phyloP scores from a whole-genome alignment of 2,113 vertebrate genomes.

The Naja naja region DNA sequence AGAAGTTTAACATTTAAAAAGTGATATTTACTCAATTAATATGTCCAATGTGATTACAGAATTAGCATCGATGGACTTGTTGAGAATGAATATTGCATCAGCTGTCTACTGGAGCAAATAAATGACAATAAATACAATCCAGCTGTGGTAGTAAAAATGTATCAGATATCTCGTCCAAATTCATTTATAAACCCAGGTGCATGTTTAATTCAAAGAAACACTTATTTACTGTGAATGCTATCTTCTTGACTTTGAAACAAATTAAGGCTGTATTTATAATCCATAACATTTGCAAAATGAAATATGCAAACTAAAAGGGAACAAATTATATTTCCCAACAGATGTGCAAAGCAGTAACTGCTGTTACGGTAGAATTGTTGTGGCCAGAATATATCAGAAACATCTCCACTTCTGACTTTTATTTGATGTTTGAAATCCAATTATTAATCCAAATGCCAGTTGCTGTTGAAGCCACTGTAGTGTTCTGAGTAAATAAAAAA shows the following conservation, averaged over 20 bases:
- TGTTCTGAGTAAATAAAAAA: not conserved
- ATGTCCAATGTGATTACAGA: not conserved
- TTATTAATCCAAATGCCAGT: constrained; percentile 7
- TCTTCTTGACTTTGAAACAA: constrained; percentile 28
- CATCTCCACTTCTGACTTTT: constrained; percentile 23
- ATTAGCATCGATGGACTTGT: not conserved
- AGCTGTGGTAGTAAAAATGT: not conserved
- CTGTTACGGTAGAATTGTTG: constrained; percentile 15
- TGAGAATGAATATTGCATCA: not conserved
- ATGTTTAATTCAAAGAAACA: constrained; percentile 30
- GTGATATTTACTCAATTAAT: not conserved
- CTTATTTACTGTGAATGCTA: constrained; percentile 32
- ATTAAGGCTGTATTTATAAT: constrained; percentile 35
- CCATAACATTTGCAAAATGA: constrained; percentile 23
- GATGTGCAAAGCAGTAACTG: not conserved
- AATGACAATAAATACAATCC: not conserved
- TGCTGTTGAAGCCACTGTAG: not conserved
- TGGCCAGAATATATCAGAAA: constrained; percentile 30
- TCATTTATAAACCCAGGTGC: constrained; percentile 31
- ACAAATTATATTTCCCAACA: constrained; percentile 4
- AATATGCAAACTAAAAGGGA: not conserved
- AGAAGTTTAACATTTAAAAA: not conserved
- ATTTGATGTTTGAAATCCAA: constrained; percentile 17
- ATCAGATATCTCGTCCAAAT: constrained; percentile 13
- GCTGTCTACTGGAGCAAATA: constrained; percentile 2